A percentile compares a stretch with the other conserved stretches of the same genome.
phyloP scores from a whole-genome alignment of 2,113 vertebrate species.

The Embiotoca jacksoni region DNA sequence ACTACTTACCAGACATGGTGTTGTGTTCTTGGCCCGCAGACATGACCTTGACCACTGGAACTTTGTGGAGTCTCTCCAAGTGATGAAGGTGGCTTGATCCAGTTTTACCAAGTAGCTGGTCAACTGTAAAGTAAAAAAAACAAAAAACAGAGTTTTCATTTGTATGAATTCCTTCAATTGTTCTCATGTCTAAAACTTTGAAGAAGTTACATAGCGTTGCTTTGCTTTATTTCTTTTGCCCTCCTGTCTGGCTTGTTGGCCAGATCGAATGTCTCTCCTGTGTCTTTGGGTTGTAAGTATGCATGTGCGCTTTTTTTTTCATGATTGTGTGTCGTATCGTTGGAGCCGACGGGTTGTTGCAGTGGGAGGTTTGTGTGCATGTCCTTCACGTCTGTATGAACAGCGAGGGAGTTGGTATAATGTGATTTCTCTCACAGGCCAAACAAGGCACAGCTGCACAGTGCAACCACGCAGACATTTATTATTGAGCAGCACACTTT shows the following conservation, averaged over 20 bases:
- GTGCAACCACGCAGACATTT: constrained; percentile 69
- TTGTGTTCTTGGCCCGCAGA: too few species aligned
- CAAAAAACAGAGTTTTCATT: too few species aligned
- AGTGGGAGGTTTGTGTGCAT: constrained; percentile 30
- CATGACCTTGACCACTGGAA: too few species aligned
- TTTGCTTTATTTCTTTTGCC: background rate
- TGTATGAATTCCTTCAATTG: too few species aligned
- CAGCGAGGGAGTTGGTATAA: constrained; percentile 58
- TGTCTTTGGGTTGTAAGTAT: background rate
- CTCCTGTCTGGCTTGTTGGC: constrained; percentile 10
- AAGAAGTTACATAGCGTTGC: too few species aligned
- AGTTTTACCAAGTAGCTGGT: too few species aligned
- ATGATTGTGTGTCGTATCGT: background rate
- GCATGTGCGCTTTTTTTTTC: background rate
- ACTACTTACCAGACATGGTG: too few species aligned
- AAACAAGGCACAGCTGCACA: constrained; percentile 66
- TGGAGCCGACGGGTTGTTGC: constrained; percentile 21
- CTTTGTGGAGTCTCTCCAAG: too few species aligned
- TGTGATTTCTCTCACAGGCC: constrained; percentile 68
- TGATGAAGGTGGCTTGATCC: too few species aligned
- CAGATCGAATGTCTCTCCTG: constrained; percentile 1
- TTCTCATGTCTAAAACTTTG: too few species aligned
- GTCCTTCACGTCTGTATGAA: constrained; percentile 58
- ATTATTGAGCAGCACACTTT: constrained; percentile 76
- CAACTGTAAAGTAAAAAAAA: too few species aligned